Evolutionary conservation across 2,113 vertebrate genomes (phyloP).

Genomic region (Ciconia boyciana): DNA sequence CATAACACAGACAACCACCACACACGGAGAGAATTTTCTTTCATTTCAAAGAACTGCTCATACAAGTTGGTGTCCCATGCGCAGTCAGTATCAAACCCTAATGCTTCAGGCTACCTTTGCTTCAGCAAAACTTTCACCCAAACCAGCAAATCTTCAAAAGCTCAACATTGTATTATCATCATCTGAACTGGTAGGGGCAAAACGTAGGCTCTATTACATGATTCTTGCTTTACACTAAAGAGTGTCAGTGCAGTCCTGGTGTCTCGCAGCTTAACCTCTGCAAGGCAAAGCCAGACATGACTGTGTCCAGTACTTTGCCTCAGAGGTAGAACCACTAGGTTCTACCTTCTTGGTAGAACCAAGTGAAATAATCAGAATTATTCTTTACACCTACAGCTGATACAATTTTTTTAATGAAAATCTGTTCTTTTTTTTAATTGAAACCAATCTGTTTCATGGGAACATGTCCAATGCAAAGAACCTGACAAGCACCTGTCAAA

Average conservation of each 20-base stretch:
- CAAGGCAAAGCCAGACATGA: background rate
- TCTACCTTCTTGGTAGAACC: background rate
- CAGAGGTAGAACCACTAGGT: background rate
- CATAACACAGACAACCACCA: rapidly evolving
- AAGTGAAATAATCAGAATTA: background rate
- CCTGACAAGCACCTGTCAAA: slow-evolving; percentile 60
- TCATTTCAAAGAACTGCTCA: background rate
- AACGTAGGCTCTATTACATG: rapidly evolving
- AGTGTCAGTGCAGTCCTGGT: background rate
- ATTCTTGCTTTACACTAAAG: background rate
- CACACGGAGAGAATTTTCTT: rapidly evolving
- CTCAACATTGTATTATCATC: background rate
- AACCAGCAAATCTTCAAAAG: background rate
- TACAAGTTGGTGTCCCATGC: rapidly evolving
- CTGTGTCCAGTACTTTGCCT: background rate
- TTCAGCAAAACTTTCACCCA: background rate
- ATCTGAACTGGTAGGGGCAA: background rate
- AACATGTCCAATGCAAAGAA: slow-evolving; percentile 1
- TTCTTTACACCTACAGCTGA: slow-evolving; percentile 7
- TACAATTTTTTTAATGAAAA: too few relatives aligned
- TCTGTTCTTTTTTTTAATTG: background rate
- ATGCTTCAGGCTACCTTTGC: background rate
- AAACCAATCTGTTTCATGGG: slow-evolving; percentile 12
- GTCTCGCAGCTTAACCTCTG: background rate
- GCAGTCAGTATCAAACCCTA: background rate